These are phyloP conservation scores for Drosophila fungiperda DNA, from an alignment of 2,888 invertebrate species.

Conservation along the genomic window DNA sequence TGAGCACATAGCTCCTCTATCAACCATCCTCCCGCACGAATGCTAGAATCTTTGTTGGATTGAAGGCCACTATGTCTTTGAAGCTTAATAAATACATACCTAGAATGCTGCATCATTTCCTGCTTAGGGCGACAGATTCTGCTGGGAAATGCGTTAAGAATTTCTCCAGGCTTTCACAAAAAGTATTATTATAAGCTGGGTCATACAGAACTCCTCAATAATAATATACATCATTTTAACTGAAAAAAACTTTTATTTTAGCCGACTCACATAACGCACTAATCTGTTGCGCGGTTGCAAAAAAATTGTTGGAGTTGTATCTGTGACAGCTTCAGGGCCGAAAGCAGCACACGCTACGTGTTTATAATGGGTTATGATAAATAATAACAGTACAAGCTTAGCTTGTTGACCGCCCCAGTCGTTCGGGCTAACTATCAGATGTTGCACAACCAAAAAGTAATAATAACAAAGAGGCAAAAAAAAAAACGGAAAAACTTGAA, in stretches of 20 bases:
- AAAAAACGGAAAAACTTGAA: conserved; percentile 55
- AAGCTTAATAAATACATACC: no score
- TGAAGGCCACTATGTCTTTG: no score
- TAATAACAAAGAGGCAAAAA: conserved; percentile 31
- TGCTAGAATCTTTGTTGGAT: no score
- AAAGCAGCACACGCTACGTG: conserved; percentile 28
- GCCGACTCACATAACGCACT: neutral
- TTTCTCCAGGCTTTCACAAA: no score
- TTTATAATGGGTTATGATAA: conserved; percentile 27
- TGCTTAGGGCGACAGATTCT: no score
- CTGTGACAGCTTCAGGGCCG: conserved; percentile 16
- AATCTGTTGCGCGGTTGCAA: conserved; percentile 3
- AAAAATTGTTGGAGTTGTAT: neutral
- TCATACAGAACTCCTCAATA: neutral
- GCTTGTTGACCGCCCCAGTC: conserved; percentile 45
- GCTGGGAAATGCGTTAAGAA: no score
- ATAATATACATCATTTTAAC: neutral
- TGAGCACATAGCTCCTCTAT: no score
- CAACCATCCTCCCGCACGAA: no score
- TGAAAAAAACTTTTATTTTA: neutral
- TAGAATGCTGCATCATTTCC: no score
- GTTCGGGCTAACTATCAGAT: conserved; percentile 26
- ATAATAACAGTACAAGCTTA: conserved; percentile 35
- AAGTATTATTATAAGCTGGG: no score
- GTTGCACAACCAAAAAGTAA: conserved; percentile 57